Percentiles rank a stretch among this genome's conserved stretches.
Conservation (phyloP, 2,113 vertebrate species). For the Chloroceryle aenea region DNA sequence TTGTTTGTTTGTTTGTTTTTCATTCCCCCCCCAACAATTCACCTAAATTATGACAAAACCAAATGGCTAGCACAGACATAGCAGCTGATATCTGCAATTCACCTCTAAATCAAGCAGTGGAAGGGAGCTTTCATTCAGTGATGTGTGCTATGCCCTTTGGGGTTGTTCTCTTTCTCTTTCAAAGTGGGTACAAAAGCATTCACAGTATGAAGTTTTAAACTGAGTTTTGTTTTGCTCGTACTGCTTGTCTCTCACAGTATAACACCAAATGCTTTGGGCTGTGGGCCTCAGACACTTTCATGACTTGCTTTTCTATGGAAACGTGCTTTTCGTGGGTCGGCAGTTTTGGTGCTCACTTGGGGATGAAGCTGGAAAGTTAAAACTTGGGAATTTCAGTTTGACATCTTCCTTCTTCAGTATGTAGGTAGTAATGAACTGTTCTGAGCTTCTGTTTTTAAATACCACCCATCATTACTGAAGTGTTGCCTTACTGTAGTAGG, state of each 20-base stretch:
- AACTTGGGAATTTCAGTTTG: neutral
- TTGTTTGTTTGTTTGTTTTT: neutral
- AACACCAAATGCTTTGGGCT: constrained; percentile 2
- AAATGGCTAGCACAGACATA: neutral
- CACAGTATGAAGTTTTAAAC: constrained; percentile 26
- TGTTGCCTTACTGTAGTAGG: neutral
- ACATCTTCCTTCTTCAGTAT: neutral
- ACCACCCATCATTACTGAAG: neutral
- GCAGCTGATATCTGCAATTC: neutral
- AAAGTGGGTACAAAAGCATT: neutral
- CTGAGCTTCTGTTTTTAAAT: neutral
- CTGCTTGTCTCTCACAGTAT: constrained; percentile 11
- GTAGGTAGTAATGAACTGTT: neutral
- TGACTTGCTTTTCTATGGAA: neutral
- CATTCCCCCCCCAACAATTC: neutral
- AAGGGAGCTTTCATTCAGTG: neutral
- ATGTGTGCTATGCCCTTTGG: constrained; percentile 1
- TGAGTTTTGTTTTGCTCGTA: constrained; percentile 35
- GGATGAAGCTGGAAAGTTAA: constrained; percentile 17
- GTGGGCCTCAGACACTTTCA: constrained; percentile 3
- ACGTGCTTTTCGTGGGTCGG: neutral
- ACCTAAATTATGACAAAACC: neutral
- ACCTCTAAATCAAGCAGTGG: neutral
- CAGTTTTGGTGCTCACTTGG: constrained; percentile 5
- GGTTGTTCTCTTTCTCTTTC: constrained; percentile 6